phyloP scores from a whole-genome alignment of 2,113 vertebrate species.

The Rousettus leschenaultii region DNA sequence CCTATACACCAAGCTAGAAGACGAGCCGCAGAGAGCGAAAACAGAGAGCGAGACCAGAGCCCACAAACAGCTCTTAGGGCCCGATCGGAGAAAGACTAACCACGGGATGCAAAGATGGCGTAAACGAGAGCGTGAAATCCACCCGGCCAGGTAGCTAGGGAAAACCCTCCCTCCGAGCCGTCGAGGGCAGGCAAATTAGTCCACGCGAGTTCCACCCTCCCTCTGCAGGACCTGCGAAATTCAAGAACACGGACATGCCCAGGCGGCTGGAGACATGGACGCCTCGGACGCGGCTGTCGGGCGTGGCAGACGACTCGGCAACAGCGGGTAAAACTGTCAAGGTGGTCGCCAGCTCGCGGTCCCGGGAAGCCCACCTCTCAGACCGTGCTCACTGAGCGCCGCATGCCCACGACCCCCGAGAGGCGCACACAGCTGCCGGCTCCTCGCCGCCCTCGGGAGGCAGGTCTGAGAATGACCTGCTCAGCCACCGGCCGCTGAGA shows the following conservation, averaged over 20 bases:
- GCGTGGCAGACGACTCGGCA: neutral
- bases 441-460: accelerated
- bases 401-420: accelerated
- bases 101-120: neutral
- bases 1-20: neutral
- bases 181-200: neutral
- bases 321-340: no score
- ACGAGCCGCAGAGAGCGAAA: neutral
- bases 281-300: accelerated
- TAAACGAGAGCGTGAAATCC: neutral
- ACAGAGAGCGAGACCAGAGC: neutral
- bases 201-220: neutral
- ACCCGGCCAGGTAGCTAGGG: neutral
- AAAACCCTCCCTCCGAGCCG: neutral
- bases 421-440: accelerated
- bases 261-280: accelerated
- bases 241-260: neutral
- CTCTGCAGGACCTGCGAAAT: accelerated
- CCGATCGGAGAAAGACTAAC: neutral
- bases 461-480: accelerated
- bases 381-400: accelerated
- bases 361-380: neutral
- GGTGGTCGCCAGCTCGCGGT: no score
- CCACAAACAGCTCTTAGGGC: accelerated
- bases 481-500: accelerated